Evolutionary conservation across 2,888 invertebrate genomes (phyloP).

Genomic region (Synergus itoensis): DNA sequence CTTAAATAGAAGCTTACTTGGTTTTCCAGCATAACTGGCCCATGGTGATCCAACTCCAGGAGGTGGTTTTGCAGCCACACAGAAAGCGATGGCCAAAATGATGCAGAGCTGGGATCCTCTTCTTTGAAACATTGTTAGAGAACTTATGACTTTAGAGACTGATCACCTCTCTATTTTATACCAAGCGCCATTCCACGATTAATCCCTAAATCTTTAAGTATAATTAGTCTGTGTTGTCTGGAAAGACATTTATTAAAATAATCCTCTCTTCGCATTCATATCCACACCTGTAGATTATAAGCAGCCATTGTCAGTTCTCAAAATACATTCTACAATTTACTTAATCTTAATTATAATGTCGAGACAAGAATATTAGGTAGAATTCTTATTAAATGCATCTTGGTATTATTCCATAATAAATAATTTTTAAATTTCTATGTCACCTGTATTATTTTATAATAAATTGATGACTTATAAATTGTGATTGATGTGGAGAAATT

Average conservation of each 20-base stretch:
- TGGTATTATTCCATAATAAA: background rate
- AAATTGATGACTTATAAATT: background rate
- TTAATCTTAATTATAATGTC: constrained; percentile 47
- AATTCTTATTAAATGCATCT: background rate
- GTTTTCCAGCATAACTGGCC: constrained; percentile 55
- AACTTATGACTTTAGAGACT: constrained; percentile 46
- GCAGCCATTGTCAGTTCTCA: constrained; percentile 52
- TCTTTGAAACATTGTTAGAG: constrained; percentile 62
- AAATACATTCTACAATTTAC: constrained; percentile 55
- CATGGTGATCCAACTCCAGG: constrained; percentile 59
- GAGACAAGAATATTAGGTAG: background rate
- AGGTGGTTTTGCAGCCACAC: constrained; percentile 59
- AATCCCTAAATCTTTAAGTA: constrained; percentile 62
- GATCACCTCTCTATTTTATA: constrained; percentile 62
- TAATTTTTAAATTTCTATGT: background rate
- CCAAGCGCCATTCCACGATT: constrained; percentile 45
- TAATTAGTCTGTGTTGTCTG: constrained; percentile 48
- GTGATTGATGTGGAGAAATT: background rate
- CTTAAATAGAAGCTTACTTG: constrained; percentile 51
- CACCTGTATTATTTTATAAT: background rate
- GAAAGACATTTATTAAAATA: constrained; percentile 58
- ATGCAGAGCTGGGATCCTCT: constrained; percentile 58
- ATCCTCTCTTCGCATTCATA: constrained; percentile 54
- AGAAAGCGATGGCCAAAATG: constrained; percentile 57
- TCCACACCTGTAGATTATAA: constrained; percentile 68